Evolutionary conservation across 2,797 vertebrate species (phyloP).

Genomic region (Sebastes umbrosus): DNA sequence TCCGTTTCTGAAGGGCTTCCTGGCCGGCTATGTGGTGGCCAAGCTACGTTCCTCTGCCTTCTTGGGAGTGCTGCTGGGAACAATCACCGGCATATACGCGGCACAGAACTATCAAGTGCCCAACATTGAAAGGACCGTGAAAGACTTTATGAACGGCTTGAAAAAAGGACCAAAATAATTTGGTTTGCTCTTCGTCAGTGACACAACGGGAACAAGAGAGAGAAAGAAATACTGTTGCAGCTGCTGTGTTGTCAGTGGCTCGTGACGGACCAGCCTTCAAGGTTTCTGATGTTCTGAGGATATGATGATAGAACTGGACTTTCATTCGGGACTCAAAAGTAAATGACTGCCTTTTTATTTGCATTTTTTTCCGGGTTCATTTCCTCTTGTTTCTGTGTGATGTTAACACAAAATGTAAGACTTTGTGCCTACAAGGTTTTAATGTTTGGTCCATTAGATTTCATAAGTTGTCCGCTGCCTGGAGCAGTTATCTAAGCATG

Average conservation of each 20-base stretch:
- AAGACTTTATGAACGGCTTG: slow-evolving; percentile 84
- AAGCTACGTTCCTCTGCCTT: slow-evolving; percentile 93
- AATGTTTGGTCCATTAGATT: slow-evolving; percentile 25
- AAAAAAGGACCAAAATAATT: slow-evolving; percentile 89
- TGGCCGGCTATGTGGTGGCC: slow-evolving; percentile 93
- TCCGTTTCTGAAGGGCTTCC: slow-evolving; percentile 93
- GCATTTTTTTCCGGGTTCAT: slow-evolving; percentile 8
- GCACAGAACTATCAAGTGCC: slow-evolving; percentile 91
- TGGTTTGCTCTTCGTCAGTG: background rate
- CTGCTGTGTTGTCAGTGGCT: background rate
- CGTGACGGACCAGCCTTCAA: background rate
- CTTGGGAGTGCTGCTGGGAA: slow-evolving; percentile 90
- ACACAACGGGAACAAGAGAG: slow-evolving; percentile 3
- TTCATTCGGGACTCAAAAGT: slow-evolving; percentile 31
- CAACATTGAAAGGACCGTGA: slow-evolving; percentile 90
- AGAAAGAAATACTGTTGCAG: background rate
- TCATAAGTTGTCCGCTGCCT: slow-evolving; percentile 31
- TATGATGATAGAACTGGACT: slow-evolving; percentile 38
- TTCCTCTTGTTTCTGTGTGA: background rate
- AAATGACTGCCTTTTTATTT: slow-evolving; percentile 18
- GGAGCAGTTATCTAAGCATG: slow-evolving; percentile 24
- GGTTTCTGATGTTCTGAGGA: background rate
- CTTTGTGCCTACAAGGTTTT: slow-evolving; percentile 6
- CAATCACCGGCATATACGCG: slow-evolving; percentile 89
- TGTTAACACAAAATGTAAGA: slow-evolving; percentile 1